A percentile compares a stretch with the other conserved stretches of the same genome.
Evolutionary conservation across 2,113 vertebrate genomes (phyloP).

Genomic region (Eurypyga helias): DNA sequence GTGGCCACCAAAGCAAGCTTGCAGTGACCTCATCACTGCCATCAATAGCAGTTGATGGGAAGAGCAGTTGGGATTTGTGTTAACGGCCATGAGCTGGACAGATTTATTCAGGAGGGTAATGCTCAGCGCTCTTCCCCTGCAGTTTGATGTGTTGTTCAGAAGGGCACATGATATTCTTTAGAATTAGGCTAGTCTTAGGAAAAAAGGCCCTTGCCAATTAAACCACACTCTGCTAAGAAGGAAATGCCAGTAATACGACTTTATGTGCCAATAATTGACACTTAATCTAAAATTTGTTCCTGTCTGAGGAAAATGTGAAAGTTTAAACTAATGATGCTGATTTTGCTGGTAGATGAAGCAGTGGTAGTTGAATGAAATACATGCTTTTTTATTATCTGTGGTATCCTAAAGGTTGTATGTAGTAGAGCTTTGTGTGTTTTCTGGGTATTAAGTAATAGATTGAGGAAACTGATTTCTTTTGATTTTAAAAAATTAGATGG

Average conservation of each 20-base stretch:
- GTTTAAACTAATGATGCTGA: constrained; percentile 41
- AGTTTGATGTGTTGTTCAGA: background rate
- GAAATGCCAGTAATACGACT: constrained; percentile 12
- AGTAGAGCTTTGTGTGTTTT: background rate
- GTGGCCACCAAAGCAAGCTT: background rate
- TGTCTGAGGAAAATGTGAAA: background rate
- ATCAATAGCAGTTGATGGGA: background rate
- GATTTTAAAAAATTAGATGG: background rate
- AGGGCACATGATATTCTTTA: background rate
- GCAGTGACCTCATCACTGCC: background rate
- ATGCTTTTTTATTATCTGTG: constrained; percentile 34
- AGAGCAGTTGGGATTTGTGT: background rate
- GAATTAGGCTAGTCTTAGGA: background rate
- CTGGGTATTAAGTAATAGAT: background rate
- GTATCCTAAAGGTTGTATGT: background rate
- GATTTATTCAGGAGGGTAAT: constrained; percentile 19
- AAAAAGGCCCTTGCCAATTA: constrained; percentile 40
- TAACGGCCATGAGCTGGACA: background rate
- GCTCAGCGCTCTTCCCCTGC: background rate
- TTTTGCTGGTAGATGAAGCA: constrained; percentile 39
- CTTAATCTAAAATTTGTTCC: constrained; percentile 45
- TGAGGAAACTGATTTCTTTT: background rate
- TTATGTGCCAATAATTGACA: constrained; percentile 44
- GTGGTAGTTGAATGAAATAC: constrained; percentile 13
- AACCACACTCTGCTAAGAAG: background rate